Base-by-base conservation (phyloP, 2,888 invertebrate genomes). In the Lingula anatina region DNA sequence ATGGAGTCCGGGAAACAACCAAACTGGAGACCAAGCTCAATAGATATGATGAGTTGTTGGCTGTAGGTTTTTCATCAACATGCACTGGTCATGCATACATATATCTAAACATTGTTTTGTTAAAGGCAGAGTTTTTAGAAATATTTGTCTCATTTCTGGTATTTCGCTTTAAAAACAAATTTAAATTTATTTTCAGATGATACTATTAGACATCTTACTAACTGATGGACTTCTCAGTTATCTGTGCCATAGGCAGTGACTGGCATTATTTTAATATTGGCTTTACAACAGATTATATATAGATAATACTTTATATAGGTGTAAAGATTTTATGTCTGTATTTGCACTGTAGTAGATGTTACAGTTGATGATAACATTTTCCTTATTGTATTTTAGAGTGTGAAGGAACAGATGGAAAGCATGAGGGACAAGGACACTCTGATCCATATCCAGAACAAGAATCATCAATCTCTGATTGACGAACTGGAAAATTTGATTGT, bases 381-480 rank as follows among this genome's bases (percentile, higher is more conserved):
- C 5, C 24, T 21, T 43, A 15, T n/a, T n/a, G n/a, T n/a, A n/a
- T 80, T 90, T 36, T 85, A 89, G 68, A 88, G 88, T 75, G 89
- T 91, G 2, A 83, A 89, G 57, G 90, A 90, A 70, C 87, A 88
- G 26, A 90, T 93, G 84, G 89, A 90, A 64, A 86, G 89, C 68
- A 91, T 93, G 81, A 90, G 90, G 55, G 89, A 90, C 67, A 92
- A 92, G 73, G 93, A 91, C 79, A 84, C 86, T 9, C 83, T 89
- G 73, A 89, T 91, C 64, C 88, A 89, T 68, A 85, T 88, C 9
- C 89, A 89, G 38, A 91, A 90, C 77, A 84, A 82, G 65, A 94
- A 90, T 77, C 91, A 90, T 73, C 86, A 87, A 58, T 84, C 85
- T 59, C 80, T 93, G 53, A 81, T 89, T 62, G 83, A 83, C 53